These are phyloP conservation scores for Parascotia fuliginaria DNA, from an alignment of 2,888 invertebrate genomes.

Conservation along the genomic window DNA sequence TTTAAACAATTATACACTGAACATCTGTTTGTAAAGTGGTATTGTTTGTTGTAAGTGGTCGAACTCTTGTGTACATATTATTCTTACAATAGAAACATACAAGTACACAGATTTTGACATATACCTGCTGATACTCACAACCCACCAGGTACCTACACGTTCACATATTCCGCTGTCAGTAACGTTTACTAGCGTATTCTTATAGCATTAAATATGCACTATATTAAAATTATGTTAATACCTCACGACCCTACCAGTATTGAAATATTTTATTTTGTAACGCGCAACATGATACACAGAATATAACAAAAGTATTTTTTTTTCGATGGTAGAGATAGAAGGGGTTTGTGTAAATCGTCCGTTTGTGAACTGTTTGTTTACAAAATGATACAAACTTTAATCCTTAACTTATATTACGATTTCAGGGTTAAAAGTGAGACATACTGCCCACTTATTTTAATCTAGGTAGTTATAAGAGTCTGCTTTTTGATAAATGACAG, in stretches of 20 bases:
- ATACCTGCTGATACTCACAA: background rate
- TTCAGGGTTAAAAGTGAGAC: too few relatives aligned
- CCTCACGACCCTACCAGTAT: background rate
- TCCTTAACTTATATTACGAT: too few relatives aligned
- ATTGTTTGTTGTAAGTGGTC: conserved; percentile 4
- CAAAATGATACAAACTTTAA: too few relatives aligned
- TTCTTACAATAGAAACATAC: background rate
- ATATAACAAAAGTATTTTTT: too few relatives aligned
- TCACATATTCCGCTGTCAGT: too few relatives aligned
- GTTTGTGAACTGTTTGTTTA: background rate
- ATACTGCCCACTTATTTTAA: background rate
- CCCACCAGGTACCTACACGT: background rate
- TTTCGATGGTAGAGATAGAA: too few relatives aligned
- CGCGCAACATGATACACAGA: background rate
- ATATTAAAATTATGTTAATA: background rate
- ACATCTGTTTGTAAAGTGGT: conserved; percentile 16
- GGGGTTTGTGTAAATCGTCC: background rate
- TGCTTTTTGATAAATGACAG: background rate
- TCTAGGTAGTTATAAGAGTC: background rate
- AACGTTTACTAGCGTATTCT: too few relatives aligned
- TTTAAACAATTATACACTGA: conserved; percentile 17
- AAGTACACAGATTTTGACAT: background rate
- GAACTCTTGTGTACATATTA: conserved; percentile 11
- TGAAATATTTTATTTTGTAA: background rate
- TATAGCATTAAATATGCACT: background rate